Conservation (phyloP, 2,113 vertebrate species). For the Leptocoma aspasia region DNA sequence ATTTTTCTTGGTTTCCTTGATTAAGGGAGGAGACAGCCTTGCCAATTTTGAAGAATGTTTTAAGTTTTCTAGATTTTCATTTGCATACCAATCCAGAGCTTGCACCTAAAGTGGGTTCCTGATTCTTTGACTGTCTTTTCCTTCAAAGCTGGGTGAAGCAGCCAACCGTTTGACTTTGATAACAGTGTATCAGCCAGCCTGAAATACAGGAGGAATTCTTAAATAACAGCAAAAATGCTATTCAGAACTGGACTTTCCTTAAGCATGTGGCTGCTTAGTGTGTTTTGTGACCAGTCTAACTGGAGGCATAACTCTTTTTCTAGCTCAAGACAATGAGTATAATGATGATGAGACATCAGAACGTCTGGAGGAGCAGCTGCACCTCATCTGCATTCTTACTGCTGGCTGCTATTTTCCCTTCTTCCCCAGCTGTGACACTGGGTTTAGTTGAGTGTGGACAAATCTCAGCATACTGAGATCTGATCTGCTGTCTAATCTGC, state of each 20-base stretch:
- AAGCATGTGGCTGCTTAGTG: not conserved
- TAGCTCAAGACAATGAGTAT: not conserved
- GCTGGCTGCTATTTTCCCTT: not conserved
- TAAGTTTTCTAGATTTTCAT: not conserved
- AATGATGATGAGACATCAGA: not conserved
- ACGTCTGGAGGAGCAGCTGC: not conserved
- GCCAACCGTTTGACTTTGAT: not conserved
- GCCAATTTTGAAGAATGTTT: not conserved
- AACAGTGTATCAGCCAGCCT: not conserved
- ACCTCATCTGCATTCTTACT: not conserved
- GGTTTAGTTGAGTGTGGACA: not conserved
- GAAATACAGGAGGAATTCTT: not conserved
- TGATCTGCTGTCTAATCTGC: not conserved
- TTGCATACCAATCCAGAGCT: not conserved
- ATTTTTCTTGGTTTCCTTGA: not conserved
- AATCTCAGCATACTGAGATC: not conserved
- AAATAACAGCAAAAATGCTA: not conserved
- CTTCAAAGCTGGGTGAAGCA: not conserved
- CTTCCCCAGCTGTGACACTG: not conserved
- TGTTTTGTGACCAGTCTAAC: not conserved
- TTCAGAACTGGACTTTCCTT: not conserved
- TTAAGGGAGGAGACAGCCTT: not conserved
- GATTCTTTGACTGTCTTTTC: not conserved
- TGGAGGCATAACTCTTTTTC: not conserved
- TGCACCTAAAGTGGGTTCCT: not conserved